A percentile compares a stretch with the other conserved stretches of the same genome.
phyloP scores from a whole-genome alignment of 2,797 vertebrate genomes.

The Cryptoblepharus egeriae region DNA sequence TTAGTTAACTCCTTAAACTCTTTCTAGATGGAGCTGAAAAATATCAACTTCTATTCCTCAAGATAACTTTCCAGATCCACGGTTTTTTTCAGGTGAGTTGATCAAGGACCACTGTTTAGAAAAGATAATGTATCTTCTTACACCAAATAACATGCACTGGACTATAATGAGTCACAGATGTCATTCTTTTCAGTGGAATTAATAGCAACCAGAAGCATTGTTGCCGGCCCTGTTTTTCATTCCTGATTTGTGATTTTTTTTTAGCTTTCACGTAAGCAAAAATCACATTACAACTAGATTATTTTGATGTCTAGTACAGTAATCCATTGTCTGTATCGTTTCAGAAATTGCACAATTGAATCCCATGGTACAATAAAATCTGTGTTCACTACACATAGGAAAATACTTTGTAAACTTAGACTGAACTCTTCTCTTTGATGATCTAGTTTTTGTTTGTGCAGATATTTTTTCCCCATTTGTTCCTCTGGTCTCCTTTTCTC shows the following conservation, averaged over 20 bases:
- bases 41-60: constrained; percentile 43
- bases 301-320: not conserved
- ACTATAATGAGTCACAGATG: constrained; percentile 68
- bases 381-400: too few relatives aligned
- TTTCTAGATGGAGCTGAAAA: constrained; percentile 58
- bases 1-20: constrained; percentile 34
- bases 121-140: constrained; percentile 57
- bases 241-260: constrained; percentile 45
- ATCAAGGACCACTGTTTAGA: constrained; percentile 48
- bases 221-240: constrained; percentile 47
- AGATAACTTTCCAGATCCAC: constrained; percentile 39
- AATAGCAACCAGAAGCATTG: constrained; percentile 62
- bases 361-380: too few relatives aligned
- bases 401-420: too few relatives aligned
- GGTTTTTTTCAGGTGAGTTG: constrained; percentile 62
- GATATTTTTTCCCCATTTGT: too few relatives aligned
- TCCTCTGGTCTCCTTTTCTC: too few relatives aligned
- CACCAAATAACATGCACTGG: constrained; percentile 52
- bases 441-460: too few relatives aligned
- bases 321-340: not conserved
- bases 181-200: constrained; percentile 67
- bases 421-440: too few relatives aligned
- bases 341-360: not conserved
- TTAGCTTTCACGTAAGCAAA: not conserved
- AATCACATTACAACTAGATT: constrained; percentile 9